A percentile compares a stretch with the other conserved stretches of the same genome.
Evolutionary conservation across 1,140 invertebrate species (phyloP).

Genomic region (Caenorhabditis tropicalis): DNA sequence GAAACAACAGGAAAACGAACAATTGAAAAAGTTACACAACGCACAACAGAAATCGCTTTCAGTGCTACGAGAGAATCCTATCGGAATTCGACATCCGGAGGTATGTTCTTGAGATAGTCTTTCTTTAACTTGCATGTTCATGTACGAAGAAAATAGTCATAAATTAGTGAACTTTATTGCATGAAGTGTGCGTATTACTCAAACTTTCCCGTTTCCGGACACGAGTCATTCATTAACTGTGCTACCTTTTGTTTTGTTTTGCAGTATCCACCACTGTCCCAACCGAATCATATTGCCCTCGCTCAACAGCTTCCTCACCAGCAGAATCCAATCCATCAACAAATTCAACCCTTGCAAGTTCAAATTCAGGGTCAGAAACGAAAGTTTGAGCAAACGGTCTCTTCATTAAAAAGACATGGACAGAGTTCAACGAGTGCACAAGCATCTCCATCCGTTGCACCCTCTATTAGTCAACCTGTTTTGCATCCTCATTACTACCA

Average conservation of each 20-base stretch:
- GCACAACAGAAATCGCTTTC: background rate
- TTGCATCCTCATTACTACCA: background rate
- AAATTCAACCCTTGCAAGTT: background rate
- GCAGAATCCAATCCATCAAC: background rate
- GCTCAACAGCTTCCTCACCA: background rate
- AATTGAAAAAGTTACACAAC: background rate
- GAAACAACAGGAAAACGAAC: background rate
- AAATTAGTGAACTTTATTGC: background rate
- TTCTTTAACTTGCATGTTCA: background rate
- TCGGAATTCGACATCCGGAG: background rate
- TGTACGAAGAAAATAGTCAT: no score
- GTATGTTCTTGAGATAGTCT: no score
- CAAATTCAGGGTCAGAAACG: background rate
- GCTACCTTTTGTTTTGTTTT: background rate
- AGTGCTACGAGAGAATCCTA: background rate
- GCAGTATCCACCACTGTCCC: background rate
- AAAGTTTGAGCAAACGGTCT: background rate
- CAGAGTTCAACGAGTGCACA: background rate
- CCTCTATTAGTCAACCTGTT: background rate
- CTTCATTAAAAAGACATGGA: no score
- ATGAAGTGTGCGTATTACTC: background rate
- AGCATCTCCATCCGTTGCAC: background rate
- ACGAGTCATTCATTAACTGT: background rate
- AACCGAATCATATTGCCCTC: background rate
- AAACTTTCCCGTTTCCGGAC: background rate